These are phyloP conservation scores for Fragum whitleyi DNA, from an alignment of 2,888 invertebrate species.

Conservation along the genomic window DNA sequence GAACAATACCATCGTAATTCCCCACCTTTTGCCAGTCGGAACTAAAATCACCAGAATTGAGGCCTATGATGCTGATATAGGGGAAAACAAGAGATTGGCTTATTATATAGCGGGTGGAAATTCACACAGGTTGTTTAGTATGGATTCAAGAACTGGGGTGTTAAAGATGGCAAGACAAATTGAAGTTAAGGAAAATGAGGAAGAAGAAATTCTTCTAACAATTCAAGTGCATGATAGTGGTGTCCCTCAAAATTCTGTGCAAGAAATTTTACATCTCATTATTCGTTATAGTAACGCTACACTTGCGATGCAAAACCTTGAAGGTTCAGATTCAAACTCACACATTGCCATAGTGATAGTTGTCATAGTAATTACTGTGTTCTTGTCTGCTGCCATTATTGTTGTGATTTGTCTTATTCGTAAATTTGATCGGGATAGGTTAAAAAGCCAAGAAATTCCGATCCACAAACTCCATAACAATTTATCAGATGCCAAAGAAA, in stretches of 20 bases:
- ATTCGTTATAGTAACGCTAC: conserved; percentile 66
- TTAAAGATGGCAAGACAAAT: conserved; percentile 61
- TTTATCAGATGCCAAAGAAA: conserved; percentile 54
- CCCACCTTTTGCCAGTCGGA: conserved; percentile 70
- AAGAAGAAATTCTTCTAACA: conserved; percentile 53
- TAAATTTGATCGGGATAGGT: conserved; percentile 63
- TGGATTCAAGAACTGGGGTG: conserved; percentile 63
- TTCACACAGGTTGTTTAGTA: conserved; percentile 65
- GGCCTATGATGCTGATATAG: conserved; percentile 77
- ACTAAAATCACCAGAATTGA: conserved; percentile 71
- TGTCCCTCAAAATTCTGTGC: conserved; percentile 53
- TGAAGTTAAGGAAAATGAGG: conserved; percentile 55
- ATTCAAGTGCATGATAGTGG: conserved; percentile 69
- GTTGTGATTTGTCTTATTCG: conserved; percentile 69
- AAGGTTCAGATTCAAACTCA: conserved; percentile 51
- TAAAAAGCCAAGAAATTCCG: conserved; percentile 60
- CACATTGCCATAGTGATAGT: conserved; percentile 70
- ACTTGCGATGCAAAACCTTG: conserved; percentile 18
- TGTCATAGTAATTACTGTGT: conserved; percentile 64
- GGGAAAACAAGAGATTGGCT: conserved; percentile 74
- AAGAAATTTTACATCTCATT: conserved; percentile 56
- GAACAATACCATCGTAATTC: conserved; percentile 74
- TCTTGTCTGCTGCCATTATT: conserved; percentile 68
- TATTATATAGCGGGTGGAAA: conserved; percentile 81
- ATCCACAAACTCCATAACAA: conserved; percentile 68